Percentiles rank a stretch among this genome's conserved stretches.
Conservation (phyloP, 2,113 vertebrate species). For the Syrrhaptes paradoxus region DNA sequence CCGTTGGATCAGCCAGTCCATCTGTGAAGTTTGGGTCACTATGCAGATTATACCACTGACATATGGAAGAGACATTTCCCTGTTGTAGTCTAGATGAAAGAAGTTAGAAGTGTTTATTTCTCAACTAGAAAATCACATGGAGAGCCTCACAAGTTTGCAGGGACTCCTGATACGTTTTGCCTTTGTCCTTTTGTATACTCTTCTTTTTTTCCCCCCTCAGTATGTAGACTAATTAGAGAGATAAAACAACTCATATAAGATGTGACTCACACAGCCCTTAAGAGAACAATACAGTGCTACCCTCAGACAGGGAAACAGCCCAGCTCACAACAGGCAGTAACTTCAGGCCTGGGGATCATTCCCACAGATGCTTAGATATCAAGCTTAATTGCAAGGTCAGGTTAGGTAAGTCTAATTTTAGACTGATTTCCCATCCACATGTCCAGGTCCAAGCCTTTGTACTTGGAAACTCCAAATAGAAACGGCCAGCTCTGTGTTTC, state of each 20-base stretch:
- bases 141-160: background rate
- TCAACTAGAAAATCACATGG: background rate
- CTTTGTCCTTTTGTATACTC: background rate
- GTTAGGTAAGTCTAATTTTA: slow-evolving; percentile 53
- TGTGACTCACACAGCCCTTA: slow-evolving; percentile 12
- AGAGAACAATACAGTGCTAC: slow-evolving; percentile 18
- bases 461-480: background rate
- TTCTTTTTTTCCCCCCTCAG: background rate
- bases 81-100: background rate
- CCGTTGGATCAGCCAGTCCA: slow-evolving; percentile 14
- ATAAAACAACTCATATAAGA: slow-evolving; percentile 14
- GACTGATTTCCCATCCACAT: background rate
- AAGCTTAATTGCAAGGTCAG: slow-evolving; percentile 1
- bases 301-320: slow-evolving; percentile 23
- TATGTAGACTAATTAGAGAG: background rate
- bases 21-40: background rate
- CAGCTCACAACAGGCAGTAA: slow-evolving; percentile 14
- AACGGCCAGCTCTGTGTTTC: background rate
- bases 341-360: slow-evolving; percentile 29
- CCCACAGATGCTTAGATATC: slow-evolving; percentile 18
- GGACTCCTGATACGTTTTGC: background rate
- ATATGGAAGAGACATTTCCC: background rate
- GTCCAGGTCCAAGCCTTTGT: slow-evolving; percentile 11
- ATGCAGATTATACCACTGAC: slow-evolving; percentile 9
- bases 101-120: background rate